phyloP scores from a whole-genome alignment of 2,113 vertebrate species.

The Lates calcarifer region DNA sequence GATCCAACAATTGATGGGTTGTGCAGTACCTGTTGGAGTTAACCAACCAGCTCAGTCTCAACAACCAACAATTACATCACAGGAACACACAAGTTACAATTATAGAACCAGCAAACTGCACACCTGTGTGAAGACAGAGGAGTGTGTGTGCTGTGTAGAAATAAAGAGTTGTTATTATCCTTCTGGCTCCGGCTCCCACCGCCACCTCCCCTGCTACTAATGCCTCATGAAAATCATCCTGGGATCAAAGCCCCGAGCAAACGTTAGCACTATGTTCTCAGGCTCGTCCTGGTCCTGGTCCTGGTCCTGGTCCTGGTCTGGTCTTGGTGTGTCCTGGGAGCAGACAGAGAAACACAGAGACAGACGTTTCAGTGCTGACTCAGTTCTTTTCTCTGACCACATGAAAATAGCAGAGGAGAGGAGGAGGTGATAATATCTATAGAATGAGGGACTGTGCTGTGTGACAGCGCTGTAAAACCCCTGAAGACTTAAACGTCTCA shows the following conservation, averaged over 20 bases:
- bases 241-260: neutral
- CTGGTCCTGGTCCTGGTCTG: neutral
- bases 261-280: slow-evolving; percentile 12
- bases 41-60: neutral
- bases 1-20: neutral
- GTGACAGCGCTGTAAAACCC: neutral
- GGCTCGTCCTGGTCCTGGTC: neutral
- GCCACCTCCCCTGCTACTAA: neutral
- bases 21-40: neutral
- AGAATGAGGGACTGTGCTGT: neutral
- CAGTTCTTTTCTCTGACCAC: neutral
- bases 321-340: neutral
- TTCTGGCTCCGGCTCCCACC: neutral
- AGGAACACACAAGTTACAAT: slow-evolving; percentile 8
- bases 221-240: neutral
- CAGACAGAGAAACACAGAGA: neutral
- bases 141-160: neutral
- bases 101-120: neutral
- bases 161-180: neutral
- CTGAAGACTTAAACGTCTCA: too few species aligned
- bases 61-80: slow-evolving; percentile 14
- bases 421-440: neutral
- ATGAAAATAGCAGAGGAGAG: neutral
- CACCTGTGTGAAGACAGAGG: neutral
- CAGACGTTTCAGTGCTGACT: slow-evolving; percentile 11